Conservation (phyloP, 2,888 invertebrate species). For the Nephrocerus scutellatus region DNA sequence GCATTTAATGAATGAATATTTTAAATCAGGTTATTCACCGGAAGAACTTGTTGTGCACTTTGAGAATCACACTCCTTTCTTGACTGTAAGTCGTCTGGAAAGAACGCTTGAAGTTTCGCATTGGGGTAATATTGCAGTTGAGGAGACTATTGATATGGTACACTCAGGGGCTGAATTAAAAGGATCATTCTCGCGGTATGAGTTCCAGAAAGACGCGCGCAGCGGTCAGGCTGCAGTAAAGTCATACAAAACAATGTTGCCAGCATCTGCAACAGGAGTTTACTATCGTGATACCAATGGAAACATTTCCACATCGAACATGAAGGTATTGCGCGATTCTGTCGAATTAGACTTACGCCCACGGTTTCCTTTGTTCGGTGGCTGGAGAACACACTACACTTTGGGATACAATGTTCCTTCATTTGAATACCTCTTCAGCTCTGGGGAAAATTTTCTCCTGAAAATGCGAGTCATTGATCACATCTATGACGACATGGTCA, state of each 20-base stretch:
- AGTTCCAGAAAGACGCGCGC: constrained; percentile 89
- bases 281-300: constrained; percentile 97
- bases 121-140: constrained; percentile 98
- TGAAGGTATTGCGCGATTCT: constrained; percentile 79
- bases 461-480: constrained; percentile 96
- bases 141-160: constrained; percentile 84
- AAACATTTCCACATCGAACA: constrained; percentile 96
- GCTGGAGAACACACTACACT: constrained; percentile 96
- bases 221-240: constrained; percentile 84
- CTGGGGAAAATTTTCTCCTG: constrained; percentile 71
- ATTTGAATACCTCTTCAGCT: constrained; percentile 86
- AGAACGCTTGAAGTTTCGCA: constrained; percentile 93
- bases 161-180: constrained; percentile 92
- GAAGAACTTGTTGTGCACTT: constrained; percentile 77
- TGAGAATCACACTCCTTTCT: constrained; percentile 93
- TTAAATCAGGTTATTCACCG: constrained; percentile 47
- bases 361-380: constrained; percentile 95
- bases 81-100: constrained; percentile 82
- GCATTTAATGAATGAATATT: not conserved
- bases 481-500: constrained; percentile 91
- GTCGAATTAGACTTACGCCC: constrained; percentile 95
- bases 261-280: constrained; percentile 87
- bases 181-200: constrained; percentile 93
- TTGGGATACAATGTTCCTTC: constrained; percentile 97
- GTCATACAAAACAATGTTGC: constrained; percentile 78